Conservation (phyloP, 37 sponge, comb jelly and placozoan genomes). For the Crambe crambe region DNA sequence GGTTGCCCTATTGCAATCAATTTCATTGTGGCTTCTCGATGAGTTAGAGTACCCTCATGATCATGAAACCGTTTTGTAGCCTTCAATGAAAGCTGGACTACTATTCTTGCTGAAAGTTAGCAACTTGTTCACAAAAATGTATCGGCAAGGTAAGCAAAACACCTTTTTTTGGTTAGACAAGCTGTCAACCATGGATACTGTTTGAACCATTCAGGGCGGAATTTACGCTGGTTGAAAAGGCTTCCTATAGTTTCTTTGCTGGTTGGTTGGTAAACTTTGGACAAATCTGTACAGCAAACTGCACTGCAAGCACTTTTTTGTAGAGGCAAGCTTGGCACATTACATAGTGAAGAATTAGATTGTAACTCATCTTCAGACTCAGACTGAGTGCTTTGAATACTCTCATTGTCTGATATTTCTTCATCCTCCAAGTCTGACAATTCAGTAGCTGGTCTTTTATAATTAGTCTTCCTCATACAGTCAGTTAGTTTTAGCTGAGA, state of each 20-base stretch:
- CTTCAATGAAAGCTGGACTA: no score
- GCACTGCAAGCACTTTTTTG: neutral
- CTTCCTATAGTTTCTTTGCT: neutral
- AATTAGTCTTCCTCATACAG: neutral
- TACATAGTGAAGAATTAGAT: neutral
- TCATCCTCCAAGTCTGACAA: no score
- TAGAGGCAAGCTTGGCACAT: neutral
- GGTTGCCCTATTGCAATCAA: no score
- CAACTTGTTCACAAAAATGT: conserved; percentile 11
- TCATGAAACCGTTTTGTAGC: no score
- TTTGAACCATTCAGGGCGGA: neutral
- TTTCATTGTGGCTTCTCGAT: no score
- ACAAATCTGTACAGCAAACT: neutral
- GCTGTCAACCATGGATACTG: neutral
- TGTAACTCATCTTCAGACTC: neutral
- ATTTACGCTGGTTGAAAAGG: neutral
- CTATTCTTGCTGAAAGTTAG: neutral
- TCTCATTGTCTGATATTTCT: neutral
- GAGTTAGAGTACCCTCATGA: no score
- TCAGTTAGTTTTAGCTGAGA: neutral
- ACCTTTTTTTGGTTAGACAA: neutral
- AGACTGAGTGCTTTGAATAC: neutral
- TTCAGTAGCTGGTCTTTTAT: neutral
- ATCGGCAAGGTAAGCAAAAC: neutral
- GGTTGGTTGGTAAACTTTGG: neutral